Percentiles rank a stretch among this genome's conserved stretches.
Conservation (phyloP, 2,113 vertebrate species). For the Phrynosoma blainvillii region DNA sequence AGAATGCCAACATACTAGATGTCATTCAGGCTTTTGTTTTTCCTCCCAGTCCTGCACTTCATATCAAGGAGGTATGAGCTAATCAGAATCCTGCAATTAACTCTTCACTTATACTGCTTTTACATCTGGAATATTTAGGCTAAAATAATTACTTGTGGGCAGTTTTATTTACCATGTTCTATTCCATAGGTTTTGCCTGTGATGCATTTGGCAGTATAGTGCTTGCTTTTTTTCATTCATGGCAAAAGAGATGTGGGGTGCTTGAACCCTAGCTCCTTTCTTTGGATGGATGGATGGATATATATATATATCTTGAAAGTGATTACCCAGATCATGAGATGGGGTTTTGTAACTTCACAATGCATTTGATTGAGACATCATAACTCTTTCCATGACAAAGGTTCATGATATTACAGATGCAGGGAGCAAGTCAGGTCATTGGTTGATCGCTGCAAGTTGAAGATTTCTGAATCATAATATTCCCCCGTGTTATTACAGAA, state of each 20-base stretch:
- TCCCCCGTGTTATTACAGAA: constrained; percentile 69
- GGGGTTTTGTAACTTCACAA: constrained; percentile 70
- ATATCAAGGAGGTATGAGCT: constrained; percentile 35
- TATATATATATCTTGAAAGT: constrained; percentile 40
- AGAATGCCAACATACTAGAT: not conserved
- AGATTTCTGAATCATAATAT: constrained; percentile 63
- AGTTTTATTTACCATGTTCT: constrained; percentile 49
- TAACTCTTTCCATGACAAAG: constrained; percentile 77
- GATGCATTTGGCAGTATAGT: constrained; percentile 32
- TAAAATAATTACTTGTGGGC: not conserved
- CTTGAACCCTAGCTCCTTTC: constrained; percentile 30
- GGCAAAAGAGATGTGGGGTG: constrained; percentile 44
- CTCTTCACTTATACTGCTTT: constrained; percentile 27
- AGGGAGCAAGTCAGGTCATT: constrained; percentile 72
- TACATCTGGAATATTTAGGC: constrained; percentile 16
- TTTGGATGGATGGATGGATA: constrained; percentile 40
- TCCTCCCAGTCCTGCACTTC: constrained; percentile 26
- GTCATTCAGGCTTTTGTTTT: constrained; percentile 35
- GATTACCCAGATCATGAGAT: constrained; percentile 67
- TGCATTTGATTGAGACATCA: constrained; percentile 72
- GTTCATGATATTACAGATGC: constrained; percentile 70
- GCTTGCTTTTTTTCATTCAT: constrained; percentile 56
- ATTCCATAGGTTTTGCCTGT: constrained; percentile 33
- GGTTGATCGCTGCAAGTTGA: constrained; percentile 73
- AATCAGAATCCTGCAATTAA: constrained; percentile 39